phyloP scores from a whole-genome alignment of 2,113 vertebrate genomes.

The Pavo muticus region DNA sequence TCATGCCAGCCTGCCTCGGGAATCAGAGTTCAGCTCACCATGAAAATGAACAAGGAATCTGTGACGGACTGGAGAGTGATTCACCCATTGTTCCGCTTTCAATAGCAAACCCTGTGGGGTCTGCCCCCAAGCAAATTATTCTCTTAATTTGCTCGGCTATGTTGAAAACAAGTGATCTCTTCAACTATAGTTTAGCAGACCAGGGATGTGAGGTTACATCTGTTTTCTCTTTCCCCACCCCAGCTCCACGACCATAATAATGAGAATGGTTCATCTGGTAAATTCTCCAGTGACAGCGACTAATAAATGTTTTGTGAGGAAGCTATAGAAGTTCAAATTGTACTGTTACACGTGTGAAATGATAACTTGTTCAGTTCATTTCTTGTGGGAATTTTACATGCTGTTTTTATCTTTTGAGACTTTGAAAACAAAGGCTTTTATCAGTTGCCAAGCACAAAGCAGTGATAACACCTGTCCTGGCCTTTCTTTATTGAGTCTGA shows the following conservation, averaged over 20 bases:
- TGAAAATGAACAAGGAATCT: not conserved
- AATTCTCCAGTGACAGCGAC: not conserved
- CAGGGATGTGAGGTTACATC: not conserved
- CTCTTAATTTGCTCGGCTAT: not conserved
- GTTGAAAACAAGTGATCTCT: not conserved
- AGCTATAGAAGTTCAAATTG: not conserved
- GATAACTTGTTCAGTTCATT: not conserved
- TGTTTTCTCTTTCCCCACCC: not conserved
- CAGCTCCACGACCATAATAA: not conserved
- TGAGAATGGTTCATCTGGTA: not conserved
- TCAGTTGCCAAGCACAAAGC: not conserved
- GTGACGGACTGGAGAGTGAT: not conserved
- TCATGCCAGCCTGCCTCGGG: not conserved
- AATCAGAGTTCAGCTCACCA: not conserved
- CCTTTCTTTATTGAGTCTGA: not conserved
- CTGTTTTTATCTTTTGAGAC: not conserved
- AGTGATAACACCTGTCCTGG: not conserved
- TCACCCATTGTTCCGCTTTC: conserved; percentile 11
- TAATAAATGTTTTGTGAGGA: not conserved
- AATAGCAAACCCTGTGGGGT: not conserved
- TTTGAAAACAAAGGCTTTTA: not conserved
- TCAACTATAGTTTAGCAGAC: not conserved
- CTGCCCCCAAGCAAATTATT: not conserved
- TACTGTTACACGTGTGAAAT: not conserved
- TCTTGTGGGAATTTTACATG: not conserved